Conservation (phyloP, 2,888 invertebrate species). For the Tiliacea citrago region DNA sequence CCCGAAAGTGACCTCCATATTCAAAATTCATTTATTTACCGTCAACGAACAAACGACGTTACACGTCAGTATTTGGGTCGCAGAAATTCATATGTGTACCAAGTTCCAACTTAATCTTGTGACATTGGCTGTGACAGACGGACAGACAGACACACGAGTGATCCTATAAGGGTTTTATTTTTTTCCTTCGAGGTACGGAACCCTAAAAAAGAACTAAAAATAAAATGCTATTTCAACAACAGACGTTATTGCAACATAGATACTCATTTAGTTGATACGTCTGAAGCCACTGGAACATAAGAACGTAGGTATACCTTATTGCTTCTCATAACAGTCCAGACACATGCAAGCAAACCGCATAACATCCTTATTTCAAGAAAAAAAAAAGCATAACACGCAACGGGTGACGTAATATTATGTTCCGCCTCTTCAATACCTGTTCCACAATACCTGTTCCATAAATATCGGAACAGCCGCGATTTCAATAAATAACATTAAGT, state of each 20-base stretch:
- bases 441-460: constrained; percentile 32
- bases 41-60: too few species aligned
- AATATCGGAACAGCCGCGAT: constrained; percentile 52
- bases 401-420: constrained; percentile 36
- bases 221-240: background rate
- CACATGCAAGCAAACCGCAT: constrained; percentile 17
- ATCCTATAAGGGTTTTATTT: too few species aligned
- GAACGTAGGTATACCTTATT: constrained; percentile 1
- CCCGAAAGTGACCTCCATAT: too few species aligned
- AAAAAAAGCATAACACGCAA: constrained; percentile 27
- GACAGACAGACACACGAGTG: too few species aligned
- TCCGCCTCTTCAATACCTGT: constrained; percentile 42
- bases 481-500: constrained; percentile 69
- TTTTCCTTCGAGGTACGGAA: too few species aligned
- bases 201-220: background rate
- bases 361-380: constrained; percentile 20
- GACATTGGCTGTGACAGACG: too few species aligned
- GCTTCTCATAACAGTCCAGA: constrained; percentile 11
- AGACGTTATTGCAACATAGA: constrained; percentile 6
- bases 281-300: constrained; percentile 7
- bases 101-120: too few species aligned
- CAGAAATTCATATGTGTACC: too few species aligned
- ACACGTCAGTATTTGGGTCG: too few species aligned
- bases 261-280: background rate
- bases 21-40: too few species aligned